Evolutionary conservation across 2,888 invertebrate species (phyloP), one percentile per base, ranked within the genome.

Genomic region (Drosophila anceps): DNA sequence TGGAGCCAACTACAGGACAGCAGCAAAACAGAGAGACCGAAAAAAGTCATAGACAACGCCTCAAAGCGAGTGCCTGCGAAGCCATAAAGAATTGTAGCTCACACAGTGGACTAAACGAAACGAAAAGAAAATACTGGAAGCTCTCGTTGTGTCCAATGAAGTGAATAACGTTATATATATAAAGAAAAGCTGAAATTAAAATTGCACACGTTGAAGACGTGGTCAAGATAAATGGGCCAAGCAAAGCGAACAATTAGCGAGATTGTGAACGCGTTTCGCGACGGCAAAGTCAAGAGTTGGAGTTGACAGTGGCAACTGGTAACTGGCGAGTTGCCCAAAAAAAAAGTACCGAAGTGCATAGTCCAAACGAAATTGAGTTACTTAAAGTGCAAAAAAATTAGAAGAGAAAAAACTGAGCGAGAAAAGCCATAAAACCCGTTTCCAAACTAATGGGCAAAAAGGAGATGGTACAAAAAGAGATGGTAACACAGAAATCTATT

Each of bases 131-230:
- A 31, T 18, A 27, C 18, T n/a, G 43, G 18, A 43, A 46, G 51
- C 33, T 20, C 35, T 20, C 31, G 18, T 20, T 60, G 37, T 73
- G 75, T 73, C 77, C 79, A 81, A 79, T 82, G 79, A 84, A 84
- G 82, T 79, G 84, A 55, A 79, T 73, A 84, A 81, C 73, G 81
- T 75, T 84, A 84, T 82, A 84, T 81, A 82, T 85, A 85, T 35
- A 76, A 35, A 73, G 78, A 78, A 82, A 84, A 73, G 67, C 60
- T 70, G 73, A 73, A 85, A 84, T 84, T 85, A 84, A 84, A 84
- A 13, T 69, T 72, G 81, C 67, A 71, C 68, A 81, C 71, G 69
- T 58, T 44, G 50, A 51, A 59, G 53, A 29, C 35, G 35, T 41
- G 35, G 39, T 33, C 64, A 69, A 77, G 80, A 79, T 71, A 71